Base-by-base conservation (phyloP, 2,888 invertebrate genomes). In the Eristalinus aeneus region DNA sequence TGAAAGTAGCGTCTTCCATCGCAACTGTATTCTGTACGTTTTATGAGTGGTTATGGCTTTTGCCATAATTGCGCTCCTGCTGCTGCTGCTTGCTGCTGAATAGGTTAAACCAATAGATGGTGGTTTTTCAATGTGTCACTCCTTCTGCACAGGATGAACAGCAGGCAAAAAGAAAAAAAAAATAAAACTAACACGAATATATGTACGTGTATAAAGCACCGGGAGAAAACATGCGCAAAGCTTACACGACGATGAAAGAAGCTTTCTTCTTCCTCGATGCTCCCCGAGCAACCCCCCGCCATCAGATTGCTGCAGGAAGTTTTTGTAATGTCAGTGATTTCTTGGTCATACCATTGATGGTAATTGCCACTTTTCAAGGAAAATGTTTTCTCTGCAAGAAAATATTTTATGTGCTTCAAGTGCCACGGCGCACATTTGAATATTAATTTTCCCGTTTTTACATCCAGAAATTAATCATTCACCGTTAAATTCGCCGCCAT, bases 21-120 rank as follows among this genome's bases (percentile, higher is more conserved):
- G 67, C 63, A 77, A 65, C 32, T 65, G 69, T 39, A 39, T n/a
- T 39, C 56, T 77, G 68, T 46, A 46, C 72, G 78, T 58, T 73
- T 83, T 78, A 78, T 83, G 68, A 83, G 72, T 78, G 82, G 78
- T 83, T 83, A 83, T 83, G 78, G 82, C 73, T 83, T 61, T 73
- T 63, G 68, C 76, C 76, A 81, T 83, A 83, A 78, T 83, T 72
- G 82, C 72, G 68, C 72, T 77, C 69, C 69, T 75, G 20, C 58
- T 53, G 63, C 46, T 73, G 63, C 73, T 64, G 71, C 36, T 60
- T 60, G 16, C 39, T 64, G 71, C 72, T 73, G 39, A 54, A 76
- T 67, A 83, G 39, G 54, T 60, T 63, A 53, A 58, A 46, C 58
- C 39, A 53, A 58, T 74, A 46, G 39, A 56, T 65, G 60, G 53